phyloP scores from a whole-genome alignment of 2,888 invertebrate genomes.

The Polymixis flavicincta region DNA sequence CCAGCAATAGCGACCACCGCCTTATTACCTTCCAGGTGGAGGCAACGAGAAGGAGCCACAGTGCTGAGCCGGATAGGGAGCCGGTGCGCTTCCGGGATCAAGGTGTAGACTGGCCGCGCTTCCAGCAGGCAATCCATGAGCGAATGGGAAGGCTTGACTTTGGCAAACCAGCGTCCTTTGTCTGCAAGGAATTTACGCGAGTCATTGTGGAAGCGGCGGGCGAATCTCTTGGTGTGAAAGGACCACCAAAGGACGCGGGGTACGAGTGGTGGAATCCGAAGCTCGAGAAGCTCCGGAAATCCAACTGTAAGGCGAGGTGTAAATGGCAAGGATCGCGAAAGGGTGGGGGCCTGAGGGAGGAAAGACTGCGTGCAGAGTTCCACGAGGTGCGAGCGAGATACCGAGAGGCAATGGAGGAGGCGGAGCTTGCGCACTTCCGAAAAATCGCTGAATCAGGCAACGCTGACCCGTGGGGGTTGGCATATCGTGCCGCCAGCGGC shows the following conservation, averaged over 20 bases:
- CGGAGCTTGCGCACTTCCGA: background rate
- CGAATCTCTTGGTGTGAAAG: background rate
- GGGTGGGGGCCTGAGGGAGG: background rate
- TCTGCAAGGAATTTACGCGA: background rate
- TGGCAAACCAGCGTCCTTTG: background rate
- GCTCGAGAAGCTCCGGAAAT: slow-evolving; percentile 34
- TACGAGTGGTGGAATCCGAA: slow-evolving; percentile 52
- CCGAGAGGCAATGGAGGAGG: slow-evolving; percentile 19
- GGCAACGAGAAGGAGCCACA: fast-evolving
- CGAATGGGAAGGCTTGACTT: slow-evolving; percentile 6
- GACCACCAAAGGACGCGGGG: background rate
- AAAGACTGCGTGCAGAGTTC: background rate
- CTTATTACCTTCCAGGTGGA: slow-evolving; percentile 38
- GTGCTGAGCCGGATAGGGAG: background rate
- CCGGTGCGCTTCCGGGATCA: slow-evolving; percentile 20
- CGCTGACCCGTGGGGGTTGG: slow-evolving; percentile 54
- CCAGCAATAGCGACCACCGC: slow-evolving; percentile 54
- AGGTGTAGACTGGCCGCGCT: slow-evolving; percentile 19
- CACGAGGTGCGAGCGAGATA: background rate
- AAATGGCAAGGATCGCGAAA: slow-evolving; percentile 18
- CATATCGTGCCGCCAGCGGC: slow-evolving; percentile 58
- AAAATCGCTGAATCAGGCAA: slow-evolving; percentile 2
- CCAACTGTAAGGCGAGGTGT: slow-evolving; percentile 6
- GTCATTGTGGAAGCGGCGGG: too few species aligned
- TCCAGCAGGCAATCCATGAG: background rate